Evolutionary conservation across 2,113 vertebrate genomes (phyloP).

Genomic region (Cricetomys ansorgei): DNA sequence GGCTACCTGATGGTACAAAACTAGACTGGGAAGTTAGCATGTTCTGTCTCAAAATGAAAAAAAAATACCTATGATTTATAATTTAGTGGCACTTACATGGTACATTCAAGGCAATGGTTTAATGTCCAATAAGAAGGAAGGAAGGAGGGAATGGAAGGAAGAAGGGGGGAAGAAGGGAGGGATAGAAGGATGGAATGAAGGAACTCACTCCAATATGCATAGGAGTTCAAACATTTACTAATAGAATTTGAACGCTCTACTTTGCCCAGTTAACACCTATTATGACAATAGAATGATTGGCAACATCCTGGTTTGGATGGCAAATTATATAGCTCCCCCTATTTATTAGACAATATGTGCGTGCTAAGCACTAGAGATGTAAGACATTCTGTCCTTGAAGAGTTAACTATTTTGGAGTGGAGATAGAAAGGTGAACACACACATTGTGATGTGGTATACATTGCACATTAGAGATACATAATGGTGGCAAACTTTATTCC

Average conservation of each 20-base stretch:
- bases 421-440: not conserved
- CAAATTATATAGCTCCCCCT: not conserved
- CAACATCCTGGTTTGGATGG: not conserved
- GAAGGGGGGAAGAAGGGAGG: not conserved
- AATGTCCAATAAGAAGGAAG: not conserved
- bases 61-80: not conserved
- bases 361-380: not conserved
- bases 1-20: not conserved
- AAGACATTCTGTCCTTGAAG: not conserved
- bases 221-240: not conserved
- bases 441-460: not conserved
- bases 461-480: not conserved
- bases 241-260: not conserved
- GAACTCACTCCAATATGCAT: not conserved
- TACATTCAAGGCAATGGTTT: not conserved
- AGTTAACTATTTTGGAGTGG: not conserved
- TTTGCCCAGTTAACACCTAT: not conserved
- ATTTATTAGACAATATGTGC: not conserved
- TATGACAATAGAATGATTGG: not conserved
- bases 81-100: not conserved
- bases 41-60: not conserved
- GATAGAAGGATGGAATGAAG: too few species aligned
- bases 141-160: not conserved
- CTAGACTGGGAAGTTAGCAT: not conserved
- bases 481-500: not conserved